Evolutionary conservation across 2,113 vertebrate genomes (phyloP).

Genomic region (Atherinomorus stipes): DNA sequence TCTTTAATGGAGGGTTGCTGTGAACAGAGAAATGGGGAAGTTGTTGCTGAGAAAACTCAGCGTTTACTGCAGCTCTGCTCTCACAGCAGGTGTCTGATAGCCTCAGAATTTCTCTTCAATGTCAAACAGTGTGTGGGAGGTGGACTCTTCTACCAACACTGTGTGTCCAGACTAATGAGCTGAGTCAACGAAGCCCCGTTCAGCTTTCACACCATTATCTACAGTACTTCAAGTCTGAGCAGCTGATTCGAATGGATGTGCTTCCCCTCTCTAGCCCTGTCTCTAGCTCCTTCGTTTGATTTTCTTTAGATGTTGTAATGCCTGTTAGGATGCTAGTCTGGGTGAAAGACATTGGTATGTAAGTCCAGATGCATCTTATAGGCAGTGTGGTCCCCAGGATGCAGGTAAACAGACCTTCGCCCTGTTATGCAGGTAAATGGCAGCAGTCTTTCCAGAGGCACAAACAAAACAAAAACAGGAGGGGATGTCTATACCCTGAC

Average conservation of each 20-base stretch:
- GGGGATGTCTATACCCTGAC: conserved; percentile 12
- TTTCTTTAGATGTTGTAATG: conserved; percentile 39
- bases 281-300: conserved; percentile 23
- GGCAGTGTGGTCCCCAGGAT: neutral
- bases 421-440: conserved; percentile 11
- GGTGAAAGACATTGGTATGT: conserved; percentile 1
- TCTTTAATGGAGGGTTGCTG: conserved; percentile 28
- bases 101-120: conserved; percentile 46
- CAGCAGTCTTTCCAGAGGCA: conserved; percentile 21
- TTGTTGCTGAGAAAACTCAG: conserved; percentile 24
- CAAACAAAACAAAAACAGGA: conserved; percentile 1
- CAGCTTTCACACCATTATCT: conserved; percentile 45
- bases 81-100: conserved; percentile 47
- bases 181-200: conserved; percentile 23
- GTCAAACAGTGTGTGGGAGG: conserved; percentile 60
- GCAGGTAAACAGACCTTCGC: conserved; percentile 5
- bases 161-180: conserved; percentile 69
- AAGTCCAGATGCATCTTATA: conserved; percentile 2
- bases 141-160: conserved; percentile 33
- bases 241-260: conserved; percentile 21
- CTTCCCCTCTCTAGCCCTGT: conserved; percentile 7
- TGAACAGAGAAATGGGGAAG: conserved; percentile 24
- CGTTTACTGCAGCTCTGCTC: conserved; percentile 32
- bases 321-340: conserved; percentile 40
- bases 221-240: conserved; percentile 22